Evolutionary conservation across 1,140 invertebrate genomes (phyloP), one percentile per base, ranked within the genome.

Genomic region (Palaemon carinicauda): DNA sequence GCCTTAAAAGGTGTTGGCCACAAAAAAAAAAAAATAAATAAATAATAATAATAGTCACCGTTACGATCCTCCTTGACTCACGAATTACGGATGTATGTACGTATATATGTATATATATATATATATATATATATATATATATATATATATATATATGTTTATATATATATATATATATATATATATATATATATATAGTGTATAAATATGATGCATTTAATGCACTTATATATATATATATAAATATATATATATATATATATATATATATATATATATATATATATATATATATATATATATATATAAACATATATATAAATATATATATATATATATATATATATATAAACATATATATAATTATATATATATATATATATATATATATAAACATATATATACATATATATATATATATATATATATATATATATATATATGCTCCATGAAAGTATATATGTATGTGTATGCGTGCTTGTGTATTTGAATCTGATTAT

Each of bases 271-370:
- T 24, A 69, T 27, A 69, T 69, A 69, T 69, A 69, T 9, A 69
- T 69, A 69, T 69, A 69, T 69, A 27, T 69, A 69, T 69, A 27
- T 69, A 69, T 69, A 24, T 69, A 24, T 27, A 29, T 69, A 24
- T 69, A 24, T 69, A 24, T 69, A 69, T 27, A 69, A 1, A 69
- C 29, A 27, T 65, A 65, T 65, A 65, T 65, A 65, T 65, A 65
- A n/a, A 65, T 65, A 65, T 65, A 65, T 65, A 65, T 65, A 65
- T 65, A 65, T 65, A 65, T 65, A 65, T 65, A 65, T 65, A 65
- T 65, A 1, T 69, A 27, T 21, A 69, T 0, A 69, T 21, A 69
- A 14, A 65, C 29, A 65, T 65, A 65, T 65, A 65, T 65, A 65
- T 65, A 65, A n/a, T n/a, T 65, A 65, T 65, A 65, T 65, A 65